Evolutionary conservation across 2,113 vertebrate species (phyloP).

Genomic region (Grus americana): DNA sequence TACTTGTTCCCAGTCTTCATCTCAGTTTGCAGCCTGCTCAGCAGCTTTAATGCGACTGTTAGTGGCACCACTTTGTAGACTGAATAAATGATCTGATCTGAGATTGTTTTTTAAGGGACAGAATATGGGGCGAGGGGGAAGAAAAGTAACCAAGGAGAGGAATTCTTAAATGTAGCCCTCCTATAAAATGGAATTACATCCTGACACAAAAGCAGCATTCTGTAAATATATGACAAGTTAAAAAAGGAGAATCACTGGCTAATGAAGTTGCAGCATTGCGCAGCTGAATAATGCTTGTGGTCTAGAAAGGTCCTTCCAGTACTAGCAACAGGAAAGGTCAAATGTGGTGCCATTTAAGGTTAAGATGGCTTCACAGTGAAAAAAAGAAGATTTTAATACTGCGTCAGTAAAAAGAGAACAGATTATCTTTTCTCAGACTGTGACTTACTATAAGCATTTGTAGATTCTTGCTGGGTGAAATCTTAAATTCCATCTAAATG

Average conservation of each 20-base stretch:
- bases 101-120: neutral
- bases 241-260: neutral
- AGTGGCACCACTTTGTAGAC: neutral
- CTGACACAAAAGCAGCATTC: neutral
- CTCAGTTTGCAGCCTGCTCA: neutral
- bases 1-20: neutral
- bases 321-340: neutral
- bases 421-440: constrained; percentile 57
- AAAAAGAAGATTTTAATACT: constrained; percentile 30
- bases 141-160: neutral
- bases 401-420: constrained; percentile 6
- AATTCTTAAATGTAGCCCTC: neutral
- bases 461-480: constrained; percentile 66
- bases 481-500: constrained; percentile 76
- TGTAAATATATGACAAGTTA: neutral
- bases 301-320: neutral
- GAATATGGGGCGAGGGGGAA: neutral
- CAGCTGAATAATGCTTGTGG: neutral
- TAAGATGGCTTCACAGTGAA: constrained; percentile 19
- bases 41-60: neutral
- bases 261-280: neutral
- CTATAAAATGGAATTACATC: neutral
- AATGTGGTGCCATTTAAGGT: constrained; percentile 6
- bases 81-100: neutral
- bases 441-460: constrained; percentile 55